Evolutionary conservation across 2,888 invertebrate species (phyloP).

Genomic region (Gibbula magus): DNA sequence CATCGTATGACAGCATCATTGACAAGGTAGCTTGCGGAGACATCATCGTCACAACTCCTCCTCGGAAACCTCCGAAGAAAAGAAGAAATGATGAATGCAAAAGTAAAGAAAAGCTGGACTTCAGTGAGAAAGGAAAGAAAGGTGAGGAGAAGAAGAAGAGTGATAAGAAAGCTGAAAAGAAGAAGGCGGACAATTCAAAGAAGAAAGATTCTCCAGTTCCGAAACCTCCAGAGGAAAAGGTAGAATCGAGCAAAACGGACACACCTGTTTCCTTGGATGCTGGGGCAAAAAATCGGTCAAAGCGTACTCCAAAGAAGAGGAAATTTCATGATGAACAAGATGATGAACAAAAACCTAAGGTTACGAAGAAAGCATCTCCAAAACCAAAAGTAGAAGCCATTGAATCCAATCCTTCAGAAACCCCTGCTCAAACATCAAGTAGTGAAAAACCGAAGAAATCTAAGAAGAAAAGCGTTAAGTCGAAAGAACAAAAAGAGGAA

Average conservation of each 20-base stretch:
- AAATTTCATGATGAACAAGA: conserved; percentile 24
- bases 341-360: conserved; percentile 27
- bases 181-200: neutral
- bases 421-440: conserved; percentile 21
- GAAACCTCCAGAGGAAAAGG: neutral
- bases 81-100: conserved; percentile 31
- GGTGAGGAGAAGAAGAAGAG: conserved; percentile 22
- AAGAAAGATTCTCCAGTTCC: neutral
- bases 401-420: neutral
- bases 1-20: conserved; percentile 9
- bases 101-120: neutral
- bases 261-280: neutral
- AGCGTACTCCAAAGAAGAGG: conserved; percentile 27
- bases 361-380: conserved; percentile 17
- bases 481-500: conserved; percentile 27
- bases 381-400: conserved; percentile 26
- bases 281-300: neutral
- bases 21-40: conserved; percentile 10
- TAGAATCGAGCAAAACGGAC: neutral
- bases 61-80: conserved; percentile 38
- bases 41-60: conserved; percentile 6
- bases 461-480: neutral
- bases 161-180: conserved; percentile 24
- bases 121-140: conserved; percentile 24
- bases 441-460: conserved; percentile 14